Base-by-base conservation (phyloP, 2,888 invertebrate species). In the Dynastes maya region DNA sequence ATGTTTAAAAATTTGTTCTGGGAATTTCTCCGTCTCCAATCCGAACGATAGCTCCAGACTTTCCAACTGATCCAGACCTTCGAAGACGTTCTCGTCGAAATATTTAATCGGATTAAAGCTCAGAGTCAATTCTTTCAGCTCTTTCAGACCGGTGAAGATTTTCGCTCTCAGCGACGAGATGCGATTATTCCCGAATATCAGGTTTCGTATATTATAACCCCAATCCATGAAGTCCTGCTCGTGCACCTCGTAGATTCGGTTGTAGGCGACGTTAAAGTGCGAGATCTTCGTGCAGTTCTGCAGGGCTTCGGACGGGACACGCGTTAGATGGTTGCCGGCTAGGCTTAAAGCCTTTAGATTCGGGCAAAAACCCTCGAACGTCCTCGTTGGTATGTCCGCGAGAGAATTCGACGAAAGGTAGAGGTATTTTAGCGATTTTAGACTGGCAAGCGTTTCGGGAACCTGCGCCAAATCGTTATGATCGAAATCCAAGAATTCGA, bases 191-290 rank as follows among this genome's bases (percentile, higher is more conserved):
- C 95, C 92, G 84, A 97, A 90, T 83, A 96, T 91, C 80, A 97
- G 91, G 82, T 96, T 96, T 86, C 94, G 94, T 76, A 97, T 90
- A 84, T 94, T 94, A 78, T 91, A 91, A 40, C 95, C 95, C 96
- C 96, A 97, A 80, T 92, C 92, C 11, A 90, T 89, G 86, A 97
- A 96, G 87, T 96, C 95, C 81, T 93, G 93, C 80, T 94, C 92
- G 82, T 92, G 92, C 83, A 96, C 92, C 86, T 95, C 93, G 82
- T 92, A 91, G 85, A 97, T 96, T 86, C 93, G 93, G 88, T 97
- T 97, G 89, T 96, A 97, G 80, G 96, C 97, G 85, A 97, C 92
- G 89, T 97, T 97, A 82, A 97, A 92, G 89, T 97, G 96, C n/a
- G 95, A 91, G 77, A 97, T 90, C 85, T 93, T 92, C 75, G 93